Conservation (phyloP, 2,113 vertebrate species). For the Bombycilla garrulus region DNA sequence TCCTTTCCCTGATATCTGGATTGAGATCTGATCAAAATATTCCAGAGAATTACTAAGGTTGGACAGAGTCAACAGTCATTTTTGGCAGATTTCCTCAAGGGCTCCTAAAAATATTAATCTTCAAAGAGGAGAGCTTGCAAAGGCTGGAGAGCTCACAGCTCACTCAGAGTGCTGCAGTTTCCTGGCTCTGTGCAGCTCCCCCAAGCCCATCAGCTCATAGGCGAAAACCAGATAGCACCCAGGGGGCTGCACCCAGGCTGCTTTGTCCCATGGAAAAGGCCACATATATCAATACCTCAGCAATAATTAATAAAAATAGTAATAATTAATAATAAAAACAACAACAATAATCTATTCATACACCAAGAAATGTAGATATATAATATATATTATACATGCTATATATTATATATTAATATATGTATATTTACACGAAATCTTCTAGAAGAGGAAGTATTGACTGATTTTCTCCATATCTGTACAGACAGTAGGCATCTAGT, state of each 20-base stretch:
- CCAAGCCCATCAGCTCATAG: accelerated
- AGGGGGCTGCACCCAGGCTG: too few species aligned
- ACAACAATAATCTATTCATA: too few species aligned
- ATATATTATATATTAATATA: too few species aligned
- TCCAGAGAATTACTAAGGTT: neutral
- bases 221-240: neutral
- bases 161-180: accelerated
- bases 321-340: neutral
- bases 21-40: slow-evolving; percentile 10
- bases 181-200: neutral
- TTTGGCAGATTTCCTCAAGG: neutral
- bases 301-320: too few species aligned
- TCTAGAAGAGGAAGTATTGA: neutral
- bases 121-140: neutral
- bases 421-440: neutral
- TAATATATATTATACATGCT: neutral
- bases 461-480: neutral
- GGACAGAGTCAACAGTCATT: neutral
- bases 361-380: neutral
- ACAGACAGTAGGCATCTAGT: neutral
- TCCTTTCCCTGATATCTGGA: neutral
- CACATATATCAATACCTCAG: neutral
- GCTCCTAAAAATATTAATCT: neutral
- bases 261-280: neutral
- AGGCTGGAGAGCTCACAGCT: neutral